Base-by-base conservation (phyloP, 1,140 invertebrate genomes). In the Mactra quadrangularis region DNA sequence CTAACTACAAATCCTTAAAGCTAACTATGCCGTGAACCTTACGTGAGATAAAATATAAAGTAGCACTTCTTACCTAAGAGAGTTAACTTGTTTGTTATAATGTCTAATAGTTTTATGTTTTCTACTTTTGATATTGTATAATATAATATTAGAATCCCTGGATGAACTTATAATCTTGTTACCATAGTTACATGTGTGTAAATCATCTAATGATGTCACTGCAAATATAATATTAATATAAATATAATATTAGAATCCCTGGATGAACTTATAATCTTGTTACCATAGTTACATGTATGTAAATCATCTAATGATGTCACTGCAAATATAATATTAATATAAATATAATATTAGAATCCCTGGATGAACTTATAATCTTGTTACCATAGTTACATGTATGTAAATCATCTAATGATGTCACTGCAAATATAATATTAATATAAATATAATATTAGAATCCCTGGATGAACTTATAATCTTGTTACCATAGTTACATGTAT, bases 71-170 rank as follows among this genome's bases (percentile, higher is more conserved):
- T 50, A 81, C 77, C 77, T 70, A 33, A 81, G 50, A 70, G 31
- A 71, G 77, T 52, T 71, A 9, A 71, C 55, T 19, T 70, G 66
- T 33, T 81, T 71, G 22, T 25, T 79, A 35, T 79, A 68, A 50
- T 79, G 62, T 29, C 45, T 53, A 22, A 79, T 57, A 11, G 62
- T 70, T 0, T 60, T 38, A 4, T n/a, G 22, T 45, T 59, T 59
- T 33, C 71, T 31, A 57, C 64, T 81, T n/a, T 81, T 25, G 1
- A 60, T 27, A 50, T 81, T 71, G 25, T 45, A 81, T 1, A 81
- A n/a, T 11, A 59, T 81, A 33, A 81, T 33, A 41, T n/a, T 70
- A 9, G 64, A 29, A 29, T 81, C 77, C 52, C n/a, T 59, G 0
- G 77, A 81, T 29, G 33, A 70, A 29, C 64, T 81, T 19, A 81